These are phyloP conservation scores for Ectemnius cavifrons DNA, from an alignment of 2,888 invertebrate species.

Conservation along the genomic window DNA sequence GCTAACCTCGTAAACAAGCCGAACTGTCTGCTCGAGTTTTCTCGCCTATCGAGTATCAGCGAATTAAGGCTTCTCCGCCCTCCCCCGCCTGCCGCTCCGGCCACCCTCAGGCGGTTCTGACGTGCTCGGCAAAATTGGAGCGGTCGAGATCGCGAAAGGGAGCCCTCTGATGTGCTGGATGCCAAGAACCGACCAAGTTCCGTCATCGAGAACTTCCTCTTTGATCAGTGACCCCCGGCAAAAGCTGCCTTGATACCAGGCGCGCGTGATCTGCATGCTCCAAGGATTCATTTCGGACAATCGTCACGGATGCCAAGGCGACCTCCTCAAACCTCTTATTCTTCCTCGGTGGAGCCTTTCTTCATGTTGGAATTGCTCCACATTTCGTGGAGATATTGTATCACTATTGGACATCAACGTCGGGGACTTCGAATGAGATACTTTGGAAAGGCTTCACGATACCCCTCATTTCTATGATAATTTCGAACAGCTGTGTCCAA, in stretches of 20 bases:
- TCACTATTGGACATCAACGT: not conserved
- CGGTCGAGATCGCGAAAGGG: constrained; percentile 9
- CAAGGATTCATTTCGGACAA: constrained; percentile 23
- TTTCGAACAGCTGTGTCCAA: too few species aligned
- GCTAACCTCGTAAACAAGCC: constrained; percentile 27
- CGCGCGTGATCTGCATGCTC: constrained; percentile 31
- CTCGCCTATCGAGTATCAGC: constrained; percentile 30
- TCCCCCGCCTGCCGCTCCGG: constrained; percentile 5
- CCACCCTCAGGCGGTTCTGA: not conserved
- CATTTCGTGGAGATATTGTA: not conserved
- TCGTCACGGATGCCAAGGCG: constrained; percentile 13
- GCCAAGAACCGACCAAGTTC: constrained; percentile 34
- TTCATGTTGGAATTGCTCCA: not conserved
- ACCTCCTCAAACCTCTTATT: constrained; percentile 4
- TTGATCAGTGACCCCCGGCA: constrained; percentile 36
- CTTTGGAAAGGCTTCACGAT: constrained; percentile 16
- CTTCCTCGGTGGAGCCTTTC: not conserved
- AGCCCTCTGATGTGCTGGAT: constrained; percentile 8
- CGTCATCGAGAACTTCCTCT: constrained; percentile 36
- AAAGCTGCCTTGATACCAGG: constrained; percentile 12
- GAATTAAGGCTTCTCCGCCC: constrained; percentile 20
- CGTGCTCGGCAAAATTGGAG: constrained; percentile 24
- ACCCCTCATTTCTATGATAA: too few species aligned
- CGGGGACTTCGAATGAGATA: too few species aligned
- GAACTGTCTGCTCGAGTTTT: constrained; percentile 33